Percentiles rank a stretch among this genome's conserved stretches.
Evolutionary conservation across 2,797 vertebrate species (phyloP).

Genomic region (Leuciscus waleckii): DNA sequence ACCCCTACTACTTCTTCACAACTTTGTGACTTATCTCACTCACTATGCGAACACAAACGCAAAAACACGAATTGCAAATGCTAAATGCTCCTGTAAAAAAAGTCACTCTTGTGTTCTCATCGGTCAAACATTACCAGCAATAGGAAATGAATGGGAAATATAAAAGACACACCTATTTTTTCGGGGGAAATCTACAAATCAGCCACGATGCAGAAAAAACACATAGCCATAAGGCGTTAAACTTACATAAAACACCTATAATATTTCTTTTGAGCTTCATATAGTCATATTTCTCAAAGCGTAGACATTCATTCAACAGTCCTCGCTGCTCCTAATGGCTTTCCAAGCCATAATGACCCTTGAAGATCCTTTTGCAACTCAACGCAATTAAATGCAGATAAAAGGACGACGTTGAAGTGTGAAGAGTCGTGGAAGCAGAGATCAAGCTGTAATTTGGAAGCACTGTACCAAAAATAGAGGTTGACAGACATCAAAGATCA

Average conservation of each 20-base stretch:
- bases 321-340: background rate
- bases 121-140: background rate
- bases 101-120: background rate
- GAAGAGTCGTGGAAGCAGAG: background rate
- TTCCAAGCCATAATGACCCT: background rate
- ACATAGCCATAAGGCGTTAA: background rate
- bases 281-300: background rate
- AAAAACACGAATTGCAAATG: background rate
- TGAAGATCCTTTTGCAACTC: background rate
- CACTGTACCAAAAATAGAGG: background rate
- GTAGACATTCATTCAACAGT: background rate
- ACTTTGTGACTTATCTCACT: background rate
- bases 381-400: slow-evolving; percentile 6
- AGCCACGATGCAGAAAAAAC: background rate
- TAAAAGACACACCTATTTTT: background rate
- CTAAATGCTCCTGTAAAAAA: background rate
- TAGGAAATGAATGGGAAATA: background rate
- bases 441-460: background rate
- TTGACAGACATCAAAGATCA: background rate
- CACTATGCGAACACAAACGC: background rate
- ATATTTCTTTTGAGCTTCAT: background rate
- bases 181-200: background rate
- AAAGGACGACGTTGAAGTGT: background rate
- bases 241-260: background rate
- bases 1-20: too few relatives aligned